Conservation (phyloP, 2,888 invertebrate genomes). For the Galerucella nymphaeae region DNA sequence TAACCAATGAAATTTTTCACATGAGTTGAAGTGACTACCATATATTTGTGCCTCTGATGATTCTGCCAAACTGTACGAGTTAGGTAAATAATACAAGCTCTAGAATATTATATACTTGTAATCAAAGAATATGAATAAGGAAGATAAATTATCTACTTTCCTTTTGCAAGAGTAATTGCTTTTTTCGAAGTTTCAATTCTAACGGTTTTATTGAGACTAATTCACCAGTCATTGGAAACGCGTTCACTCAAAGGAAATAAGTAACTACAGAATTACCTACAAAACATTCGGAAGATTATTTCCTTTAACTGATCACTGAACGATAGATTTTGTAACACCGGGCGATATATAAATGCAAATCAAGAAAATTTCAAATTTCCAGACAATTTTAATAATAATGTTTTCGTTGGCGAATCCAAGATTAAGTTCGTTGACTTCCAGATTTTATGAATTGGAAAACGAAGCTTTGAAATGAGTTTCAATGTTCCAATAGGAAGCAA, state of each 20-base stretch:
- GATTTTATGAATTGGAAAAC: neutral
- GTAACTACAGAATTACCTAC: constrained; percentile 3
- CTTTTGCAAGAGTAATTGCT: neutral
- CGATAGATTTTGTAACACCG: constrained; percentile 1
- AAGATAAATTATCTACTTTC: neutral
- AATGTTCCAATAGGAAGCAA: too few relatives aligned
- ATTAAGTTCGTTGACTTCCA: neutral
- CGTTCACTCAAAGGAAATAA: constrained; percentile 9
- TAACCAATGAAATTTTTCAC: too few relatives aligned
- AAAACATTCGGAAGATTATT: constrained; percentile 15
- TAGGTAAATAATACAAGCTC: neutral
- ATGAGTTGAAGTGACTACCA: too few relatives aligned
- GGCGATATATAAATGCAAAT: constrained; percentile 12
- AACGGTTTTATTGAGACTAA: neutral
- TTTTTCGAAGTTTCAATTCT: constrained; percentile 8
- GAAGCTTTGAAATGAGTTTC: neutral
- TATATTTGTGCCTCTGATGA: too few relatives aligned
- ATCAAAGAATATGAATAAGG: neutral
- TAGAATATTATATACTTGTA: neutral
- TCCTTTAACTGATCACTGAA: neutral
- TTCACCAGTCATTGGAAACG: constrained; percentile 9
- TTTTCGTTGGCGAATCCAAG: neutral
- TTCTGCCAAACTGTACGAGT: too few relatives aligned
- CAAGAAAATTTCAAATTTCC: constrained; percentile 13
- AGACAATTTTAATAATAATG: neutral